phyloP scores from a whole-genome alignment of 2,113 vertebrate genomes.

The Ameiurus melas region DNA sequence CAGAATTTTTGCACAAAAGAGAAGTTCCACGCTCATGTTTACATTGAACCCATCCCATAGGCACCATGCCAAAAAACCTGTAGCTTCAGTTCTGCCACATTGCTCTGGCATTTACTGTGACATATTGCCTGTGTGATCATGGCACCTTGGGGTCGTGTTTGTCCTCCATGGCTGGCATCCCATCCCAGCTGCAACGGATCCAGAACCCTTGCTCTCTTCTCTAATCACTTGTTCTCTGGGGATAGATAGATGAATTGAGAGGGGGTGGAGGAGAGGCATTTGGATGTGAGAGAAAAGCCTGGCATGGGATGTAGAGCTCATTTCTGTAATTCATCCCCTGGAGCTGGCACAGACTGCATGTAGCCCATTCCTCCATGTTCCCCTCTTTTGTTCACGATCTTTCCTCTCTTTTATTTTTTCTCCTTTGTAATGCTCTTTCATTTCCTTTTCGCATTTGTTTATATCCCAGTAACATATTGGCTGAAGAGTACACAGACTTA shows the following conservation, averaged over 20 bases:
- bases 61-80: constrained; percentile 67
- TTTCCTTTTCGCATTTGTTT: constrained; percentile 40
- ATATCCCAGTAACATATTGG: background rate
- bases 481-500: constrained; percentile 2
- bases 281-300: constrained; percentile 64
- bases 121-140: constrained; percentile 74
- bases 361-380: constrained; percentile 47
- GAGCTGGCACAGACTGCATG: constrained; percentile 67
- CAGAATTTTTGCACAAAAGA: background rate
- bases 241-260: constrained; percentile 53
- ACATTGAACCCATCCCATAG: background rate
- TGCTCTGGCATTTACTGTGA: constrained; percentile 68
- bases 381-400: constrained; percentile 14
- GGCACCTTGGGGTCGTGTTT: constrained; percentile 74
- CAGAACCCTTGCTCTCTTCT: constrained; percentile 63
- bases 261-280: constrained; percentile 36
- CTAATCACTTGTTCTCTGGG: constrained; percentile 72
- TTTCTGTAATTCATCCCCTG: constrained; percentile 75
- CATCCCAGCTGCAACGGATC: constrained; percentile 49
- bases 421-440: constrained; percentile 42
- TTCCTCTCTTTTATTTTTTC: background rate
- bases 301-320: constrained; percentile 75
- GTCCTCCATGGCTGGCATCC: constrained; percentile 73
- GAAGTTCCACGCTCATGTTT: background rate
- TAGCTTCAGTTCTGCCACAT: constrained; percentile 62